These are phyloP conservation scores for Heteropelma amictum DNA, from an alignment of 2,888 invertebrate genomes.

Conservation along the genomic window DNA sequence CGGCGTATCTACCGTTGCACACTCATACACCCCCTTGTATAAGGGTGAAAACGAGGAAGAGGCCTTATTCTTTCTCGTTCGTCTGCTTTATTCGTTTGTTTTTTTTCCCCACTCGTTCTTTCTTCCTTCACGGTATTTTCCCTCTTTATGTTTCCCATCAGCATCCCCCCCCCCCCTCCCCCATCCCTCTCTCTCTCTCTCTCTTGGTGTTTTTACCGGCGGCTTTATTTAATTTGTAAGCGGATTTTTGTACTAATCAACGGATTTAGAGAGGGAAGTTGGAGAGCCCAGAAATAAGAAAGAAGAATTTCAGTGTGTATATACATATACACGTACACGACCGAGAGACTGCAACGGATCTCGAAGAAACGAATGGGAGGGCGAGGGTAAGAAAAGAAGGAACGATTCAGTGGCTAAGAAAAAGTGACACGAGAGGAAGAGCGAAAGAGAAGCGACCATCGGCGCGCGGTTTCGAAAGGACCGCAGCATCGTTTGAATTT, in stretches of 20 bases:
- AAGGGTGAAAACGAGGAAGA: slow-evolving; percentile 14
- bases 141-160: slow-evolving; percentile 41
- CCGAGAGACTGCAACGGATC: slow-evolving; percentile 20
- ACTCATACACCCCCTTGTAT: slow-evolving; percentile 22
- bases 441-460: slow-evolving; percentile 48
- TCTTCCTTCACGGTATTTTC: slow-evolving; percentile 47
- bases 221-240: slow-evolving; percentile 77
- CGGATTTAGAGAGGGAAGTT: slow-evolving; percentile 69
- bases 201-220: slow-evolving; percentile 67
- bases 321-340: neutral
- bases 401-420: slow-evolving; percentile 26
- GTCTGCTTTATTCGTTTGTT: slow-evolving; percentile 51
- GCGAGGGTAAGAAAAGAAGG: slow-evolving; percentile 28
- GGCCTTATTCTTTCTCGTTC: slow-evolving; percentile 37
- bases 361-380: no score
- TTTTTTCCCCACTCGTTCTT: slow-evolving; percentile 55
- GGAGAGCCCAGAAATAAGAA: slow-evolving; percentile 36
- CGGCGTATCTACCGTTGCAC: slow-evolving; percentile 29
- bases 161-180: slow-evolving; percentile 45
- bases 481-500: slow-evolving; percentile 13
- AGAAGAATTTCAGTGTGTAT: neutral
- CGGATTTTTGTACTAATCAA: slow-evolving; percentile 78
- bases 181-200: slow-evolving; percentile 18
- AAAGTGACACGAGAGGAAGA: slow-evolving; percentile 43
- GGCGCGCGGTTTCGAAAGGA: slow-evolving; percentile 20